Base-by-base conservation (phyloP, 1,140 invertebrate species). In the Lucilia sericata region DNA sequence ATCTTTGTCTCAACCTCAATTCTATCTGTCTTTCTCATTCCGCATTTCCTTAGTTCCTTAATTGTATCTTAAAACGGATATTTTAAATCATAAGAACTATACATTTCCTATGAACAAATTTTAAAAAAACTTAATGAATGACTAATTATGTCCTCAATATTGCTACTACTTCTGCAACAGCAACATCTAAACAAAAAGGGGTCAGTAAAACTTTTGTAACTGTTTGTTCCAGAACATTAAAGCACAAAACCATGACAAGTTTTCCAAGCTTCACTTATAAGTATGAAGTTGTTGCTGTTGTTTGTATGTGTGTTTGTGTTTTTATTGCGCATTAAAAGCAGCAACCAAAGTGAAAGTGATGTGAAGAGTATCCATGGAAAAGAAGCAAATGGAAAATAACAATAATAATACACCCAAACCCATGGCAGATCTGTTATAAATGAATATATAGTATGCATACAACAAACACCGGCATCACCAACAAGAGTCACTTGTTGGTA, bases 341-440 rank as follows among this genome's bases (percentile, higher is more conserved):
- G 42, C 55, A 60, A 60, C 14, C 55, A n/a, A 60, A 60, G 55
- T 60, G 55, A 60, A 60, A 60, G 55, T 60, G 55, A 60, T 60
- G 55, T 60, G 55, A 60, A 60, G 55, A 60, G 42, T 42, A 60
- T 7, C n/a, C 55, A 60, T 60, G 55, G 55, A 60, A 60, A 17
- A 17, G 14, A 60, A 60, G 55, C 55, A 60, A 60, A 12, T 30
- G 25, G 25, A 30, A 7, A 60, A 60, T n/a, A 17, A 17, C n/a
- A 60, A 30, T 30, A 1, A 30, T 30, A 13, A 60, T n/a, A 60
- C 55, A n/a, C 42, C 42, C 55, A 42, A 60, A 60, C 13, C 55
- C 0, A 60, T 60, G 55, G 14, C 13, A 60, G 55, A n/a, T 42
- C 42, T 42, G 2, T 30, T 17, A 60, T n/a, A 7, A 60, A 8